Evolutionary conservation across 1,140 invertebrate genomes (phyloP), one percentile per base, ranked within the genome.

Genomic region (Meloidogyne chitwoodi): DNA sequence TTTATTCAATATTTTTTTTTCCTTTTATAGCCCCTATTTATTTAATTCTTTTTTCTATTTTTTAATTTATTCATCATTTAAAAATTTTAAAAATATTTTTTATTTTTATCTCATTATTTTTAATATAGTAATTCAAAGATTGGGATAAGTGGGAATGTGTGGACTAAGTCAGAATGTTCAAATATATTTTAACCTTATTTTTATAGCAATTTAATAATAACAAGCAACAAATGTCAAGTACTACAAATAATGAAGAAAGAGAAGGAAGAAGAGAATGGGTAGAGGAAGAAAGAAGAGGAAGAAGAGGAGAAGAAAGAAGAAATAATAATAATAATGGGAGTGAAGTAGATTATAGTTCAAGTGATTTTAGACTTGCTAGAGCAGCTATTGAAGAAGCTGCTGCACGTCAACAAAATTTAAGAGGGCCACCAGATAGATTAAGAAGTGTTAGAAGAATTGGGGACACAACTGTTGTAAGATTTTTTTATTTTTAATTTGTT

Each of bases 401-500:
- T 19, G 70, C 77, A 11, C 62, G 56, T n/a, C 61, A 78, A 61
- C 61, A 68, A 56, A 77, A 76, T 56, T 19, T 56, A n/a, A 56
- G 65, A 48, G 56, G 68, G 22, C 75, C 75, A 19, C 48, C 67
- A 41, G 29, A 66, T 48, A 19, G 77, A 74, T 74, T 74, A 24
- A 68, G 67, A 11, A 22, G 67, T 19, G 67, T 38, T 12, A 16
- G 38, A 10, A 70, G 68, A 34, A 24, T 79, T 61, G 84, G 84
- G 22, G 85, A 85, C 71, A 85, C 85, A 26, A 86, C 85, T 8
- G 74, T 76, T 41, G 71, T 76, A 34, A 14, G 11, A 38, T 38
- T 38, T 38, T n/a, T n/a, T n/a, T n/a, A 1, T 24, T 34, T n/a
- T 19, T n/a, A 8, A 24, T 8, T 24, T 24, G 19, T 34, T 26